Percentiles rank a stretch among this genome's conserved stretches.
Evolutionary conservation across 1,140 invertebrate species (phyloP).

Genomic region (Drosophila ficusphila): DNA sequence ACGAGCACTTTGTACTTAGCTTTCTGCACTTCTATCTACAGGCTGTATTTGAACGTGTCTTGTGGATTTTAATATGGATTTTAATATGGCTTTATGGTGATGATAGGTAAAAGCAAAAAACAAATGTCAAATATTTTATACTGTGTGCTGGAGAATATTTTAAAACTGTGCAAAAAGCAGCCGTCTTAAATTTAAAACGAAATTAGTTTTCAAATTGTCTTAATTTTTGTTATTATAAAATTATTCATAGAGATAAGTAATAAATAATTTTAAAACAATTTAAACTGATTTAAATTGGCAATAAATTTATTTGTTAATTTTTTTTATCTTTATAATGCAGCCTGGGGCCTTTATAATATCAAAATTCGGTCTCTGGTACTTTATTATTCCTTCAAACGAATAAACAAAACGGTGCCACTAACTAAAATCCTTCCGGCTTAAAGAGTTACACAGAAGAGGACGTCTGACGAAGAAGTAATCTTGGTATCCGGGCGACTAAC

Average conservation of each 20-base stretch:
- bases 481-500: not conserved
- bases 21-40: constrained; percentile 6
- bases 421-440: not conserved
- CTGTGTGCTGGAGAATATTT: no score
- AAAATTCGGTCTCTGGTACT: no score
- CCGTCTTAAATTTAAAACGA: no score
- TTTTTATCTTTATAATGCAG: no score
- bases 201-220: no score
- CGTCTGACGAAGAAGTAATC: constrained; percentile 6
- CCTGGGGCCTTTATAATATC: no score
- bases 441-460: not conserved
- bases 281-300: no score
- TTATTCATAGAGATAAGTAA: no score
- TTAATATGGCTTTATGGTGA: constrained; percentile 3
- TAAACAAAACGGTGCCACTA: not conserved
- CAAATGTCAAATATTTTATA: no score
- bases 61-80: constrained; percentile 5
- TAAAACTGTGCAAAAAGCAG: not conserved
- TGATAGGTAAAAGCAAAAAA: not conserved
- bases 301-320: no score
- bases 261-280: no score
- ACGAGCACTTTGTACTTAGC: constrained; percentile 19
- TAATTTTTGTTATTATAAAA: no score
- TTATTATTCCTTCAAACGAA: not conserved
- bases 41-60: constrained; percentile 5